Evolutionary conservation across 1,140 invertebrate species (phyloP), one percentile per base, ranked within the genome.

Genomic region (Akabosia matsudoensis): DNA sequence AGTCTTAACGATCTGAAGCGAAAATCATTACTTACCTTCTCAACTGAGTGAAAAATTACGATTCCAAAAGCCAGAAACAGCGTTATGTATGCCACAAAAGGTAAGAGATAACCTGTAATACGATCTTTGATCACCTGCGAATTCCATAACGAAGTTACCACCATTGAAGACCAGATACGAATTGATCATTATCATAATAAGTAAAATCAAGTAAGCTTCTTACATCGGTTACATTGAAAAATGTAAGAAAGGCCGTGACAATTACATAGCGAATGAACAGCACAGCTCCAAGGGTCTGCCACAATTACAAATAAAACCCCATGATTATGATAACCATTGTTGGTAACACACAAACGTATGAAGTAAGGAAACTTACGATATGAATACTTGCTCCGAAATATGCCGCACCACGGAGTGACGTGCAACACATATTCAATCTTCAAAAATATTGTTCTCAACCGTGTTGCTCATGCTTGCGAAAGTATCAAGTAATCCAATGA

Each of bases 31-130:
- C 37, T 54, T 33, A 76, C 75, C 75, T 76, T 76, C 54, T 76
- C 75, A 33, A 76, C 54, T 26, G 75, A 76, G 24, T 76, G 75
- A 31, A 76, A 76, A 33, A 76, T 76, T 45, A 76, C 64, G 54
- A 76, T 71, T 34, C 67, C 75, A 70, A 76, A 70, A 51, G 70
- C 75, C 75, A 76, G 61, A 34, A 76, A 70, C 33, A 76, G 31
- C n/a, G 70, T 70, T 61, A 76, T 73, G 70, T 76, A 76, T 52
- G 70, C 70, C 75, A 76, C 70, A 54, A 76, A 76, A 34, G 75
- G 75, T 24, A 51, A 28, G 14, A 72, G 33, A 33, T 71, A 76
- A 31, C 51, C 45, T 37, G 75, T 76, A 70, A 76, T 70, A 31
- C 52, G 45, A 37, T 76, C 75, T 28, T 64, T 76, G 54, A 76